Percentiles rank a stretch among this genome's conserved stretches.
Conservation (phyloP, 2,797 vertebrate genomes). For the Anguilla obscura region DNA sequence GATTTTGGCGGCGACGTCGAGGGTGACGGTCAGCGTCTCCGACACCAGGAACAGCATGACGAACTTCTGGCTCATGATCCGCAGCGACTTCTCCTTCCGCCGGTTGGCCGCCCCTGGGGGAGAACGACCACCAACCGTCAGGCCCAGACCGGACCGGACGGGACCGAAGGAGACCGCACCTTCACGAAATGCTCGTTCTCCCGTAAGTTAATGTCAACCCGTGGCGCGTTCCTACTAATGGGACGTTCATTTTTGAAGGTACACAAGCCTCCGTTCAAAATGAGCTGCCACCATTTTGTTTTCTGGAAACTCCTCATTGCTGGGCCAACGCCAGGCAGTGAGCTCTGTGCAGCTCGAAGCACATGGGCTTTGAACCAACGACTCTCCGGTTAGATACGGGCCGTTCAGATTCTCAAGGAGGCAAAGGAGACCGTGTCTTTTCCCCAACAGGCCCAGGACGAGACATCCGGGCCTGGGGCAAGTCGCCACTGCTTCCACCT, state of each 20-base stretch:
- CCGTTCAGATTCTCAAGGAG: too few relatives aligned
- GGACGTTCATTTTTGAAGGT: neutral
- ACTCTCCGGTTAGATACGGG: neutral
- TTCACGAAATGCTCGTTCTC: neutral
- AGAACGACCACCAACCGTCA: slow-evolving; percentile 21
- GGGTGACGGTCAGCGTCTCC: slow-evolving; percentile 84
- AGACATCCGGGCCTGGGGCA: neutral
- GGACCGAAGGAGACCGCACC: neutral
- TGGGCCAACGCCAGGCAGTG: neutral
- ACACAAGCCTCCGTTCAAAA: neutral
- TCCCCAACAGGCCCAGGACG: neutral
- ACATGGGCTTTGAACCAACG: neutral
- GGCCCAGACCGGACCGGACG: neutral
- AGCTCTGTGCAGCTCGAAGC: neutral
- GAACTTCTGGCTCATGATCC: slow-evolving; percentile 97
- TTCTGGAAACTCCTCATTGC: neutral
- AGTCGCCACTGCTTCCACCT: neutral
- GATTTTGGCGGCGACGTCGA: slow-evolving; percentile 88
- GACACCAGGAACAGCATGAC: slow-evolving; percentile 96
- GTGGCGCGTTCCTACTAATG: neutral
- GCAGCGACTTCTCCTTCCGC: slow-evolving; percentile 93
- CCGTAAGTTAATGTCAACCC: too few relatives aligned
- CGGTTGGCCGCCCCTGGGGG: slow-evolving; percentile 77
- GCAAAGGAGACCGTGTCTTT: neutral
- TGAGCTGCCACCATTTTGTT: neutral